phyloP scores from a whole-genome alignment of 2,888 invertebrate species.

The Petrophora chlorosata region DNA sequence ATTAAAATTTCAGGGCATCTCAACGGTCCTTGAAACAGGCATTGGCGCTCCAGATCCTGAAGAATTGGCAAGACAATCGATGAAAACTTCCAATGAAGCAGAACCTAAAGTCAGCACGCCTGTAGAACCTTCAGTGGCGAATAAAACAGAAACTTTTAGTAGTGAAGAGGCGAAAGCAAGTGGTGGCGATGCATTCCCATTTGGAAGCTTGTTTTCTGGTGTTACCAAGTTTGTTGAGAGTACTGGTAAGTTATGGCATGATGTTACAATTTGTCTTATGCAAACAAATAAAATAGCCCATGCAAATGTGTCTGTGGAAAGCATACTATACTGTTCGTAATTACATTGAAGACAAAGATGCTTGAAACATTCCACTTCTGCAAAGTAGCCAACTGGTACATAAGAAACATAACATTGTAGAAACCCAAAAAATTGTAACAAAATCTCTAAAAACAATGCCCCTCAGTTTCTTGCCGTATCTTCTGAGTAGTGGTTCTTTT shows the following conservation, averaged over 20 bases:
- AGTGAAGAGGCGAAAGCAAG: conserved; percentile 33
- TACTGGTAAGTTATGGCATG: conserved; percentile 72
- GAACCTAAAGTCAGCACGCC: conserved; percentile 28
- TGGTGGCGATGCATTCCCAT: conserved; percentile 72
- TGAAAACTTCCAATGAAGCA: conserved; percentile 54
- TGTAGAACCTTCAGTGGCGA: conserved; percentile 22
- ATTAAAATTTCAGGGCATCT: conserved; percentile 87
- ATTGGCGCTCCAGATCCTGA: conserved; percentile 94
- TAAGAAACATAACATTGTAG: too few relatives aligned
- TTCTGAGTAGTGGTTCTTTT: too few relatives aligned
- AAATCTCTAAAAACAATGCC: too few relatives aligned
- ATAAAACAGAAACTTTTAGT: conserved; percentile 11
- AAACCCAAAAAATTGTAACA: too few relatives aligned
- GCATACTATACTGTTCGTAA: too few relatives aligned
- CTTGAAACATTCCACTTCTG: too few relatives aligned
- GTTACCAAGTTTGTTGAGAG: conserved; percentile 88
- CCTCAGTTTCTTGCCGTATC: too few relatives aligned
- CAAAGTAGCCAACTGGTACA: too few relatives aligned
- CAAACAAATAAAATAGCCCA: too few relatives aligned
- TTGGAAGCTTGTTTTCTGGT: conserved; percentile 86
- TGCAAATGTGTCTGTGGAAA: too few relatives aligned
- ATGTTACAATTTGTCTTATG: too few relatives aligned
- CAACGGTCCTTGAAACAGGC: conserved; percentile 89
- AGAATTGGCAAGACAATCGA: conserved; percentile 83
- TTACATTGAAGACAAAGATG: too few relatives aligned